A percentile compares a stretch with the other conserved stretches of the same genome.
These are phyloP conservation scores for Chromobotia macracanthus DNA, from an alignment of 2,797 vertebrate species.

Conservation along the genomic window DNA sequence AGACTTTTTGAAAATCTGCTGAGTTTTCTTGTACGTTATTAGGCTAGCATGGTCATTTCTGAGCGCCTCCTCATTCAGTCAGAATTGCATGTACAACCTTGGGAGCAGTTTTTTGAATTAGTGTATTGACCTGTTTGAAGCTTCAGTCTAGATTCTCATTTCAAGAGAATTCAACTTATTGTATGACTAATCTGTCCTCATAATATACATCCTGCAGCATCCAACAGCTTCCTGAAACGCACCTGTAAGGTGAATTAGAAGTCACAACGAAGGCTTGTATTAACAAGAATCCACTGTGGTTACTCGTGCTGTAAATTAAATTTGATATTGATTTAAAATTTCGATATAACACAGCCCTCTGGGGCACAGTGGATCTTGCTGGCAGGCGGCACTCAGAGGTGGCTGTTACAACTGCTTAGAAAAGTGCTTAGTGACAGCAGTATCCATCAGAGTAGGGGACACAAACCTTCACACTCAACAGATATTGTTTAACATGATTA, in stretches of 20 bases:
- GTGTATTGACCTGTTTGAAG: neutral
- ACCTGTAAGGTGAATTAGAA: slow-evolving; percentile 57
- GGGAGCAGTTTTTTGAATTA: slow-evolving; percentile 6
- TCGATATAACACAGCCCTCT: slow-evolving; percentile 54
- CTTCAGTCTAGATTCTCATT: slow-evolving; percentile 58
- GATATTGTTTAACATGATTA: slow-evolving; percentile 45
- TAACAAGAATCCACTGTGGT: slow-evolving; percentile 68
- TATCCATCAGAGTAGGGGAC: slow-evolving; percentile 57
- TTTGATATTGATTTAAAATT: slow-evolving; percentile 71
- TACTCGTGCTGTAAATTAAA: slow-evolving; percentile 71
- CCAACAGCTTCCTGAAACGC: slow-evolving; percentile 61
- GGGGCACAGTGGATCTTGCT: slow-evolving; percentile 38
- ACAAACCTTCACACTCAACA: slow-evolving; percentile 46
- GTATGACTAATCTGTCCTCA: slow-evolving; percentile 67
- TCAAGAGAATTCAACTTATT: slow-evolving; percentile 64
- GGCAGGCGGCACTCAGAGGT: slow-evolving; percentile 55
- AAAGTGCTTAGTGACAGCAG: slow-evolving; percentile 62
- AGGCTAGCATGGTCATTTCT: slow-evolving; percentile 25
- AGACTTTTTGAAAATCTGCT: neutral
- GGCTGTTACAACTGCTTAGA: slow-evolving; percentile 62
- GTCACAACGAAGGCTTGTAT: slow-evolving; percentile 63
- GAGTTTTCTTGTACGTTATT: slow-evolving; percentile 29
- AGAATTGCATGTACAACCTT: slow-evolving; percentile 47
- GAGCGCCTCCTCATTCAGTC: slow-evolving; percentile 63
- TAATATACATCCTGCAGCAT: slow-evolving; percentile 39